These are phyloP conservation scores for Pleuronectes platessa DNA, from an alignment of 2,113 vertebrate genomes.

Conservation along the genomic window DNA sequence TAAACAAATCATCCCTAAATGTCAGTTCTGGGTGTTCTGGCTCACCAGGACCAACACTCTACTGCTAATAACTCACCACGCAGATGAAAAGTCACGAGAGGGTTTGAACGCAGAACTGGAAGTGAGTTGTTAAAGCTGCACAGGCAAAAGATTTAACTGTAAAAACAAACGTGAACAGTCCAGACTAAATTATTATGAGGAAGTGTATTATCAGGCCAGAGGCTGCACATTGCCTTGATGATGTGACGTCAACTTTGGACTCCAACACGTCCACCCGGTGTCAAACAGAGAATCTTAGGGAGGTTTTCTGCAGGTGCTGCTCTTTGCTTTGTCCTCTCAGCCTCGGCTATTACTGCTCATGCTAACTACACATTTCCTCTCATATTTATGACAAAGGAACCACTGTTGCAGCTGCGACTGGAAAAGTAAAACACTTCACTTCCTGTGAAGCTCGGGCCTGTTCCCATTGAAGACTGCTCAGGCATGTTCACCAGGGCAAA, in stretches of 20 bases:
- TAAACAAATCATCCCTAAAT: constrained; percentile 63
- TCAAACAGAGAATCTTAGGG: not conserved
- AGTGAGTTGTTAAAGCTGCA: constrained; percentile 17
- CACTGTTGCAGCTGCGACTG: constrained; percentile 49
- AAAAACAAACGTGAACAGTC: constrained; percentile 3
- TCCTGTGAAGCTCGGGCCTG: constrained; percentile 42
- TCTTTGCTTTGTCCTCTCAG: constrained; percentile 26
- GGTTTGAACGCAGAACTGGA: constrained; percentile 3
- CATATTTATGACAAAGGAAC: constrained; percentile 43
- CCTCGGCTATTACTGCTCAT: constrained; percentile 15
- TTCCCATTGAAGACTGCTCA: constrained; percentile 19
- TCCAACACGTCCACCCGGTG: not conserved
- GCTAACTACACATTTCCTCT: constrained; percentile 46
- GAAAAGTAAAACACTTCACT: constrained; percentile 56
- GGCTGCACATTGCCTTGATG: not conserved
- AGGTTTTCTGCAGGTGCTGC: constrained; percentile 35
- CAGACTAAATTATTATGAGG: constrained; percentile 3
- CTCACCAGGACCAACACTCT: constrained; percentile 30
- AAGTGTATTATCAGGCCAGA: constrained; percentile 16
- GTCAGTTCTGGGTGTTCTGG: constrained; percentile 60
- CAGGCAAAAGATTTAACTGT: not conserved
- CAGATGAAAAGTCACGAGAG: constrained; percentile 41
- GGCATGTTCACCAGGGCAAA: constrained; percentile 20
- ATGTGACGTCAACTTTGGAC: not conserved
- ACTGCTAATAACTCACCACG: constrained; percentile 50